phyloP scores from a whole-genome alignment of 2,888 invertebrate genomes.

The Acanthosepion esculentum region DNA sequence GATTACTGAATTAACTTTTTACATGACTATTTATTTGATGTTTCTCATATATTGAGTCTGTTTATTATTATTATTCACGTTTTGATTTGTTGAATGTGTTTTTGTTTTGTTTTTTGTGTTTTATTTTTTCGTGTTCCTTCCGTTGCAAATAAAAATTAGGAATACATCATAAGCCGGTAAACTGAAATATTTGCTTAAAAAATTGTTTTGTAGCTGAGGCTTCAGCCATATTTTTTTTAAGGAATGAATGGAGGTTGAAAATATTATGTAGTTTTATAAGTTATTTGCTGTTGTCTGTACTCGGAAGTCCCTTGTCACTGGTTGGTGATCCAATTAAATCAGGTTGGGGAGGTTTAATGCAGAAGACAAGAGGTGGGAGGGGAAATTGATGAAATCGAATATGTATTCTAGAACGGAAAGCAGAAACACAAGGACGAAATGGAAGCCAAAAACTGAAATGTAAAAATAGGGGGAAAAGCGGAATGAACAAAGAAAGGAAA shows the following conservation, averaged over 20 bases:
- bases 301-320: not conserved
- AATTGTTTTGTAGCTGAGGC: not conserved
- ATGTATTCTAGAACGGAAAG: not conserved
- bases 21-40: not conserved
- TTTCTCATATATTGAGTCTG: not conserved
- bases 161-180: not conserved
- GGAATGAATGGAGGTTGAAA: not conserved
- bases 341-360: not conserved
- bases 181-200: not conserved
- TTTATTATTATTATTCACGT: not conserved
- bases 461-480: not conserved
- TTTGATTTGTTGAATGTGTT: not conserved
- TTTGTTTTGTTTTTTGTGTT: not conserved
- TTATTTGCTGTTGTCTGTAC: not conserved
- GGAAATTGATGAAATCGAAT: not conserved
- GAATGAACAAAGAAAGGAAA: not conserved
- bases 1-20: not conserved
- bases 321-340: slow-evolving; percentile 17
- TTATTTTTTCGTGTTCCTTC: not conserved
- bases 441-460: not conserved
- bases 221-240: not conserved
- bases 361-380: not conserved
- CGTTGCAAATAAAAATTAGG: slow-evolving; percentile 13
- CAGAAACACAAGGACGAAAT: not conserved
- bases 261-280: not conserved